Conservation (phyloP, 2,797 vertebrate genomes). For the Florisuga fusca region DNA sequence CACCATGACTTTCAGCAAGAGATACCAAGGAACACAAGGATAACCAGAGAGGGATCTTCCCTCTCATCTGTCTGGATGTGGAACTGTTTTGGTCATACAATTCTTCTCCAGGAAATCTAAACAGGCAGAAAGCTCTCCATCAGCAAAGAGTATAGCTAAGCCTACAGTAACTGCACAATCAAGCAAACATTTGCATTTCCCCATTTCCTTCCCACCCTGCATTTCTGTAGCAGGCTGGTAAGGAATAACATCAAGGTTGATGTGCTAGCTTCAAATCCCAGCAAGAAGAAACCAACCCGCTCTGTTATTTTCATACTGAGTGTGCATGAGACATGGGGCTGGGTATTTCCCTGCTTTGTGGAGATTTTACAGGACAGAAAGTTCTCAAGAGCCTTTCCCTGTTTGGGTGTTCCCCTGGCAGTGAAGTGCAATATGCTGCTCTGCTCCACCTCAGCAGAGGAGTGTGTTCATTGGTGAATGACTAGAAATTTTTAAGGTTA, state of each 20-base stretch:
- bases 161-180: background rate
- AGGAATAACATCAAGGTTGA: background rate
- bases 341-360: background rate
- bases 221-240: background rate
- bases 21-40: background rate
- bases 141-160: background rate
- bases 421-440: background rate
- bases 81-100: no score
- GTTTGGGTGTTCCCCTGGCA: background rate
- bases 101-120: background rate
- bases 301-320: background rate
- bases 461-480: background rate
- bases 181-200: background rate
- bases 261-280: background rate
- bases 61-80: background rate
- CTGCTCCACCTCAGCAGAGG: background rate
- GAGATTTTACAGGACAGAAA: rapidly evolving
- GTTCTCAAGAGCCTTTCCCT: background rate
- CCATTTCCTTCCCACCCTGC: background rate
- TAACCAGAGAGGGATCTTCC: background rate
- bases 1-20: rapidly evolving
- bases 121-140: background rate
- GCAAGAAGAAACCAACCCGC: background rate
- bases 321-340: background rate
- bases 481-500: background rate